Percentiles rank a stretch among this genome's conserved stretches.
These are phyloP conservation scores for Lucilia sericata DNA, from an alignment of 1,140 invertebrate genomes.

Conservation along the genomic window DNA sequence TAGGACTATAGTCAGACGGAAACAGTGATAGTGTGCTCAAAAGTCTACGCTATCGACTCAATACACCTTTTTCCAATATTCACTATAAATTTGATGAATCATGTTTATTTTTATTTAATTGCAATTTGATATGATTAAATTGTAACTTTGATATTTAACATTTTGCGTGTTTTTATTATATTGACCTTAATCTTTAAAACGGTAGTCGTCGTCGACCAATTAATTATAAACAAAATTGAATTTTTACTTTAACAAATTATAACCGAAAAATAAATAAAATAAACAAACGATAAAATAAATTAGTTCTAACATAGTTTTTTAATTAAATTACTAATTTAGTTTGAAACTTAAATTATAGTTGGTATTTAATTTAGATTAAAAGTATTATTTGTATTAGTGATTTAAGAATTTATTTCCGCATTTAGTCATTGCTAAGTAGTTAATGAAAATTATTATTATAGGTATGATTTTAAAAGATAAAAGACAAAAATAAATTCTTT, in stretches of 20 bases:
- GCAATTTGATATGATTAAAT: neutral
- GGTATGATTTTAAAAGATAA: too few relatives aligned
- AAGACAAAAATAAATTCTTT: too few relatives aligned
- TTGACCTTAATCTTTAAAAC: neutral
- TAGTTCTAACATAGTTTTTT: neutral
- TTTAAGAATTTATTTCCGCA: neutral
- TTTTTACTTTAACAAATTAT: neutral
- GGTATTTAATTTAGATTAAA: neutral
- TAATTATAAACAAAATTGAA: neutral
- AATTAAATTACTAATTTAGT: neutral
- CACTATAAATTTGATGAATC: neutral
- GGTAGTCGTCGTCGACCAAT: neutral
- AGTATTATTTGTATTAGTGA: neutral
- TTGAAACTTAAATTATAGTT: neutral
- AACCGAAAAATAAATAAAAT: neutral
- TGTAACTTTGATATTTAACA: neutral
- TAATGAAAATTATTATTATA: too few relatives aligned
- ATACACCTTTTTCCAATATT: neutral
- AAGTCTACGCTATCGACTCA: neutral
- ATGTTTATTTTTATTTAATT: neutral
- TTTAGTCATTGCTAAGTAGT: neutral
- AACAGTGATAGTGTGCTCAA: too few relatives aligned
- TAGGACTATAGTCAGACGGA: too few relatives aligned
- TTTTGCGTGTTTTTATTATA: neutral
- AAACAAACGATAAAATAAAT: neutral